Conservation (phyloP, 2,113 vertebrate genomes). For the Carassius carassius region DNA sequence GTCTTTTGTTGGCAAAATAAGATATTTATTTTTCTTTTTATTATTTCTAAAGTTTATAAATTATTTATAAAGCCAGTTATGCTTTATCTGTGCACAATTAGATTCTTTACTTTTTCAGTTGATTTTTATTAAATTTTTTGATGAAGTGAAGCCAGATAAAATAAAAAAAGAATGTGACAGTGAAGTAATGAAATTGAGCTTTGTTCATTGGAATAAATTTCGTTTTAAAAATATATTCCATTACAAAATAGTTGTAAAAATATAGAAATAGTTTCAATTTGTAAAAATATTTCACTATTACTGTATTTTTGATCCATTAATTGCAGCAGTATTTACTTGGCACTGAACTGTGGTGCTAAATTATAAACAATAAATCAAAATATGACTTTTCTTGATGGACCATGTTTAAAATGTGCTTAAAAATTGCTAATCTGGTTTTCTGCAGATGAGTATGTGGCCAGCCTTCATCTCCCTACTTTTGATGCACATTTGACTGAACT, state of each 20-base stretch:
- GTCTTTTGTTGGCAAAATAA: background rate
- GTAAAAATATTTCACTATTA: background rate
- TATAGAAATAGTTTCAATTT: background rate
- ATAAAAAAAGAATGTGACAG: too few relatives aligned
- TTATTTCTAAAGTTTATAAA: too few relatives aligned
- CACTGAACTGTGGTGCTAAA: background rate
- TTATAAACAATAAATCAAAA: background rate
- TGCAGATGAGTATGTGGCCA: constrained; percentile 97
- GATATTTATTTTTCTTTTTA: background rate
- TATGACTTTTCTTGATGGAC: background rate
- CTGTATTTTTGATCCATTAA: too few relatives aligned
- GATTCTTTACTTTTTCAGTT: too few relatives aligned
- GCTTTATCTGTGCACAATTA: background rate
- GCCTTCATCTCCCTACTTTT: constrained; percentile 94
- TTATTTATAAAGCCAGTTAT: too few relatives aligned
- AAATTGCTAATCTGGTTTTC: background rate
- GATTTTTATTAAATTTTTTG: too few relatives aligned
- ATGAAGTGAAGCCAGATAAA: too few relatives aligned
- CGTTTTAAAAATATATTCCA: background rate
- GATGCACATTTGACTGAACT: constrained; percentile 98
- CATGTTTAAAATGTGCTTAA: background rate
- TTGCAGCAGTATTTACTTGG: too few relatives aligned
- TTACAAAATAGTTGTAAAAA: background rate
- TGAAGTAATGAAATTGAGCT: background rate
- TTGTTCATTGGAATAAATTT: background rate